Evolutionary conservation across 1,140 invertebrate genomes (phyloP).

Genomic region (Oryctes rhinoceros): DNA sequence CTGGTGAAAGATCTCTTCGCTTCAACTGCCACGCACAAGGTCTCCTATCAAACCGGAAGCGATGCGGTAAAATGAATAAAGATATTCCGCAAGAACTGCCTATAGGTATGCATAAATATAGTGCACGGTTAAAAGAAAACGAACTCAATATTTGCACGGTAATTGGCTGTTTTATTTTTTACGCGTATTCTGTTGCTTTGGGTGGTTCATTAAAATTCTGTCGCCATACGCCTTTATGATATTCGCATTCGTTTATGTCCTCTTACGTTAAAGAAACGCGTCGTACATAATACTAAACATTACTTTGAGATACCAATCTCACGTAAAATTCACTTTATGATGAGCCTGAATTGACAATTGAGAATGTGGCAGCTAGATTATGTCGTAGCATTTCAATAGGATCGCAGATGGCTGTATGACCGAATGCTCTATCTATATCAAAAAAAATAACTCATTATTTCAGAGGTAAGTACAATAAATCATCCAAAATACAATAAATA

Average conservation of each 20-base stretch:
- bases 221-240: conserved; percentile 10
- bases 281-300: background rate
- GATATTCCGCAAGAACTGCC: background rate
- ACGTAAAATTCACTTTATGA: conserved; percentile 5
- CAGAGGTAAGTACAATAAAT: too few relatives aligned
- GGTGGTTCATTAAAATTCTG: conserved; percentile 29
- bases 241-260: conserved; percentile 25
- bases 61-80: background rate
- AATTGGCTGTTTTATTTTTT: conserved; percentile 5
- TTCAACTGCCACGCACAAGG: conserved; percentile 5
- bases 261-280: conserved; percentile 12
- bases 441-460: too few relatives aligned
- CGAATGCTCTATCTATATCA: background rate
- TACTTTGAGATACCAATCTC: background rate
- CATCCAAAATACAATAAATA: too few relatives aligned
- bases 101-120: background rate
- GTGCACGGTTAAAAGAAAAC: background rate
- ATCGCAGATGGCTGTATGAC: background rate
- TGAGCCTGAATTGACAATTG: background rate
- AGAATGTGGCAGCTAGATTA: background rate
- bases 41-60: conserved; percentile 5
- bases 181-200: background rate
- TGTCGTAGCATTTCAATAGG: background rate
- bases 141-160: background rate
- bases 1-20: background rate